A percentile compares a stretch with the other conserved stretches of the same genome.
Evolutionary conservation across 2,888 invertebrate species (phyloP).

Genomic region (Keiferia lycopersicella): DNA sequence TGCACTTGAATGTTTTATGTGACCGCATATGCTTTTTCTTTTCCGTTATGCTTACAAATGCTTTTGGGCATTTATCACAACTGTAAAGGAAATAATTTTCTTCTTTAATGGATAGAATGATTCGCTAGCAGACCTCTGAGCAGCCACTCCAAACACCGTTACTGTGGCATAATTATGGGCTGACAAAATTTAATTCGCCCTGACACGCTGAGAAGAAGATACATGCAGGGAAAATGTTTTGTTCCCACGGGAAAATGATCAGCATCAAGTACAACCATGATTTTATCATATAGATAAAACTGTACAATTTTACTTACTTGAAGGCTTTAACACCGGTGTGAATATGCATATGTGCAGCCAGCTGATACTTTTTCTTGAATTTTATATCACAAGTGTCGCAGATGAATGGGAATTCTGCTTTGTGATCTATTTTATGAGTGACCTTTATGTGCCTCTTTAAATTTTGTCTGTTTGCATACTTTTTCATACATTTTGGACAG

Average conservation of each 20-base stretch:
- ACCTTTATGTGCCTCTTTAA: constrained; percentile 81
- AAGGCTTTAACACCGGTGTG: constrained; percentile 78
- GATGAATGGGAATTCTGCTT: constrained; percentile 57
- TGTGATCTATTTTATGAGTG: constrained; percentile 54
- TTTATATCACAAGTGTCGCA: constrained; percentile 75
- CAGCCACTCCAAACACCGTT: too few relatives aligned
- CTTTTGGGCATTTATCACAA: constrained; percentile 77
- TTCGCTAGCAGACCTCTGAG: too few relatives aligned
- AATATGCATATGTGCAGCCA: constrained; percentile 78
- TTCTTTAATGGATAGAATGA: too few relatives aligned
- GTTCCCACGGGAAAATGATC: too few relatives aligned
- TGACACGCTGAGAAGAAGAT: too few relatives aligned
- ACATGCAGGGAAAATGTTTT: too few relatives aligned
- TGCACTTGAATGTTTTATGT: constrained; percentile 73
- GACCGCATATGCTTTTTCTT: constrained; percentile 73
- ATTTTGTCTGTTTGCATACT: constrained; percentile 76
- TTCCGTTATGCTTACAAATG: constrained; percentile 70
- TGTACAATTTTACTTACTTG: constrained; percentile 39
- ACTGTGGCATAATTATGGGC: too few relatives aligned
- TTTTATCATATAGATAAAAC: too few relatives aligned
- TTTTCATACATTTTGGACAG: constrained; percentile 73
- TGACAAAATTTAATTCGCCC: too few relatives aligned
- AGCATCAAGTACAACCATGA: too few relatives aligned
- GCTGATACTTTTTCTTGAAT: constrained; percentile 80
- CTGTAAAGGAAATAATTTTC: constrained; percentile 53